Percentiles rank a stretch among this genome's conserved stretches.
Conservation (phyloP, 2,797 vertebrate genomes). For the Ceryle rudis region DNA sequence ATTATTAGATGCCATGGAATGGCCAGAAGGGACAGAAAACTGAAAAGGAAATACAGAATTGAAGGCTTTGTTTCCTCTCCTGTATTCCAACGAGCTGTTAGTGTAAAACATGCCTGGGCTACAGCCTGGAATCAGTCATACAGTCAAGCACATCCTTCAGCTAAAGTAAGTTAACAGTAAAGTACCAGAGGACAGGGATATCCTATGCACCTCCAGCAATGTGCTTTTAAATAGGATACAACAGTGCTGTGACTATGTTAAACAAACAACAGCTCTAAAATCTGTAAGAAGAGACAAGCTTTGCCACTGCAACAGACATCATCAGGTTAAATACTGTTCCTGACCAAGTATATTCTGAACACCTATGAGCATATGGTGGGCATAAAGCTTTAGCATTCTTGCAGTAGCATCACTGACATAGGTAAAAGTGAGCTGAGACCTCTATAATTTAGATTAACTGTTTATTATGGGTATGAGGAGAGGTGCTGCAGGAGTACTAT, state of each 20-base stretch:
- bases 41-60: background rate
- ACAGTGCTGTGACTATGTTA: background rate
- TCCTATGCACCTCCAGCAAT: slow-evolving; percentile 33
- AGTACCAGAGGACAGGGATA: background rate
- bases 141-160: background rate
- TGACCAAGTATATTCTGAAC: background rate
- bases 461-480: background rate
- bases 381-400: slow-evolving; percentile 32
- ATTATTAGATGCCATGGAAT: background rate
- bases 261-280: slow-evolving; percentile 19
- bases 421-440: background rate
- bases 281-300: background rate
- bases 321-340: background rate
- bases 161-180: background rate
- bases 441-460: slow-evolving; percentile 35
- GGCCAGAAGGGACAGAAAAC: background rate
- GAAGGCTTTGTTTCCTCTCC: slow-evolving; percentile 15
- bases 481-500: background rate
- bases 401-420: slow-evolving; percentile 31
- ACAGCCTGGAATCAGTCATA: background rate
- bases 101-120: background rate
- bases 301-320: background rate
- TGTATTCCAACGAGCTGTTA: background rate
- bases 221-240: background rate
- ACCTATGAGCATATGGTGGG: slow-evolving; percentile 32